phyloP scores from a whole-genome alignment of 2,797 vertebrate genomes.

The Triplophysa bombifrons region DNA sequence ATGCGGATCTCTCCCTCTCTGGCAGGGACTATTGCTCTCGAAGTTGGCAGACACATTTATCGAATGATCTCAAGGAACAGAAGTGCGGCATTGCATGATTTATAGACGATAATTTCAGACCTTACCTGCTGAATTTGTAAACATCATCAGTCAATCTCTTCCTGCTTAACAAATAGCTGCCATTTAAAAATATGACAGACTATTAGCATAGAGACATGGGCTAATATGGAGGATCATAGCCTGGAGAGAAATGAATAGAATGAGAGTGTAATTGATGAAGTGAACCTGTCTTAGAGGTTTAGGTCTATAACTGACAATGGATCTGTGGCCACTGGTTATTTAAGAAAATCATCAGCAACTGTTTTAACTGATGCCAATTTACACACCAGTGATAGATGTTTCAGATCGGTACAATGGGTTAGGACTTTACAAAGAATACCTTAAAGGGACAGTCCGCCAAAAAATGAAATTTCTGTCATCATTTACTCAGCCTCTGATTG shows the following conservation, averaged over 20 bases:
- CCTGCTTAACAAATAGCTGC: constrained; percentile 66
- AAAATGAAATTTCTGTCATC: too few relatives aligned
- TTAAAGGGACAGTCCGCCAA: too few relatives aligned
- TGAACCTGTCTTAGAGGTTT: constrained; percentile 31
- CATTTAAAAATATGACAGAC: constrained; percentile 72
- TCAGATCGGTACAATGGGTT: not conserved
- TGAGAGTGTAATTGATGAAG: constrained; percentile 47
- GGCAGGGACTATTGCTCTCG: constrained; percentile 58
- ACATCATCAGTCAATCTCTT: constrained; percentile 74
- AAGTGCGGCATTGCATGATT: constrained; percentile 66
- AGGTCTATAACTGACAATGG: constrained; percentile 27
- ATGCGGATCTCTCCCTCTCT: constrained; percentile 46
- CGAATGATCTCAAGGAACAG: constrained; percentile 59
- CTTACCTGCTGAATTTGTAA: constrained; percentile 74
- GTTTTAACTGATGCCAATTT: not conserved
- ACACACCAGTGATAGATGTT: not conserved
- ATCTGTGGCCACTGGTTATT: constrained; percentile 31
- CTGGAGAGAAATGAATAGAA: constrained; percentile 56
- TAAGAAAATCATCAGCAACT: not conserved
- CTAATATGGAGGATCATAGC: constrained; percentile 73
- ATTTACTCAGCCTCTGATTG: too few relatives aligned
- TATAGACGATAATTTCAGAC: constrained; percentile 70
- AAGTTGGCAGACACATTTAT: constrained; percentile 59
- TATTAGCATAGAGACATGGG: constrained; percentile 69
- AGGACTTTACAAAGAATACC: not conserved